Evolutionary conservation across 2,797 vertebrate genomes (phyloP), one percentile per base, ranked within the genome.

Genomic region (Fundulus diaphanus): DNA sequence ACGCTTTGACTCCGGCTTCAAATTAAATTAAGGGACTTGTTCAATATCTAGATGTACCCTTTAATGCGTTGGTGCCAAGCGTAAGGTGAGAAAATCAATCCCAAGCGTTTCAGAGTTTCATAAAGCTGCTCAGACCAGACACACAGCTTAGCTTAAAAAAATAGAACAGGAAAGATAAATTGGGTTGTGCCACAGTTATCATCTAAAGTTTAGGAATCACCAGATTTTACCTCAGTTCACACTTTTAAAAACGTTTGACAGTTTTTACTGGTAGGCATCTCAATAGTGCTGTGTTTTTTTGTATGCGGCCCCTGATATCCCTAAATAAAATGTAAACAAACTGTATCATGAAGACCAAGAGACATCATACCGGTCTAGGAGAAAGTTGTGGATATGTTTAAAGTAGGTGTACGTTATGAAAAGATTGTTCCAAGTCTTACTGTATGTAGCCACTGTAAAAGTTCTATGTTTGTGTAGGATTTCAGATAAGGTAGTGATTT

Each of bases 1-100:
- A 78, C 37, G 20, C 31, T 72, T 70, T 78, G 33, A 57, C 46
- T 70, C 1, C 16, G 44, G n/a, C 37, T 72, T 33, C 72, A 69
- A 66, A 79, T 35, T 44, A 57, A 72, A 72, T 48, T 68, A 46
- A 51, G 29, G 16, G n/a, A 61, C 27, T 35, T 37, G 46, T 69
- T 76, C 40, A 51, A 65, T 67, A 72, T 73, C 51, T 56, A 66
- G 52, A 68, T 18, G 15, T 42, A 49, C 3, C 42, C 11, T 48
- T 72, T 68, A 16, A 40, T 54, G 29, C 59, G 44, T 66, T 72
- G 56, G 49, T 52, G 27, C 46, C 44, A 20, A 70, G 35, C 7
- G 4, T 24, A 31, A 48, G n/a, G 22, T 56, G 48, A 37, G n/a
- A 37, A 71, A 77, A 77, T 72, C 51, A 37, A 72, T 35, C 44